phyloP scores from a whole-genome alignment of 35 echinoderm and acorn worm genomes.

The Holothuria glaberrima region DNA sequence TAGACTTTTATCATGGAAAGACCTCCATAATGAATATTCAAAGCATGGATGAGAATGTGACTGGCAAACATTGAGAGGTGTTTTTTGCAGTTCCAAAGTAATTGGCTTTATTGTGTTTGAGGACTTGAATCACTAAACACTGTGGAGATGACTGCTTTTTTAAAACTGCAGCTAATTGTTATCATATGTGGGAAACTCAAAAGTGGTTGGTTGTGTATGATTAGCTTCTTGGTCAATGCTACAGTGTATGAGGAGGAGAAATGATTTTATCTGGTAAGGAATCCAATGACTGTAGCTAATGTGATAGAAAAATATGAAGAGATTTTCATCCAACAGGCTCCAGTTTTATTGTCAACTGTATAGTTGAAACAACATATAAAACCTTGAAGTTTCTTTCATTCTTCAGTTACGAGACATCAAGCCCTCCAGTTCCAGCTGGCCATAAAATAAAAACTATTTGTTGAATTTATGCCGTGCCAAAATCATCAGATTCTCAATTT shows the following conservation, averaged over 20 bases:
- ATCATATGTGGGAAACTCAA: neutral
- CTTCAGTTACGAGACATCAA: no score
- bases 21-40: neutral
- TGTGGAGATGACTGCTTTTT: neutral
- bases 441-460: conserved; percentile 43
- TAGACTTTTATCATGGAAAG: neutral
- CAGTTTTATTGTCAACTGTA: no score
- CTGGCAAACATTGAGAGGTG: neutral
- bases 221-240: neutral
- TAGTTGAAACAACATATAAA: no score
- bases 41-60: neutral
- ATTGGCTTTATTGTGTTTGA: neutral
- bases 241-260: neutral
- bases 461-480: neutral
- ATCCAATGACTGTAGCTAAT: neutral
- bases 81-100: neutral
- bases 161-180: neutral
- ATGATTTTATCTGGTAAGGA: neutral
- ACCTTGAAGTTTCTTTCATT: no score
- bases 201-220: neutral
- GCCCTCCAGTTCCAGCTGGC: neutral
- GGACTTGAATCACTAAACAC: neutral
- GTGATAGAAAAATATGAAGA: no score
- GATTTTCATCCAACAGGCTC: no score
- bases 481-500: neutral